Evolutionary conservation across 2,797 vertebrate species (phyloP).

Genomic region (Taeniopygia guttata): DNA sequence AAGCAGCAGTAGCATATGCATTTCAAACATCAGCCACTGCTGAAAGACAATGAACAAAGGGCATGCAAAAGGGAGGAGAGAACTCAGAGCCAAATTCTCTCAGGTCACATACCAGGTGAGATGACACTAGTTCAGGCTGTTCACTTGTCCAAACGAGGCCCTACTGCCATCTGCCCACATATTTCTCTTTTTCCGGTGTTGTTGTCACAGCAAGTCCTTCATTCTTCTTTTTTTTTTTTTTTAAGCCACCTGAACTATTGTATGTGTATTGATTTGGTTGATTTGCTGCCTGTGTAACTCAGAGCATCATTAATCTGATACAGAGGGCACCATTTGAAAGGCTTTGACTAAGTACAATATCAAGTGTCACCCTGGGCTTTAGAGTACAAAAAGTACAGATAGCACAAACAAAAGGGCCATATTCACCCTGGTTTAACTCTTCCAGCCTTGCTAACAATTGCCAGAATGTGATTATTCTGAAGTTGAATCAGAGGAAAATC

Average conservation of each 20-base stretch:
- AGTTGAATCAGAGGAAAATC: background rate
- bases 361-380: conserved; percentile 46
- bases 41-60: conserved; percentile 61
- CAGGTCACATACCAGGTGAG: conserved; percentile 59
- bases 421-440: conserved; percentile 31
- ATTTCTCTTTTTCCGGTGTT: conserved; percentile 41
- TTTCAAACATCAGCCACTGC: conserved; percentile 32
- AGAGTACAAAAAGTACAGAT: conserved; percentile 49
- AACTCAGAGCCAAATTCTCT: conserved; percentile 47
- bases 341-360: conserved; percentile 45
- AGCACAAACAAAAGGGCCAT: conserved; percentile 46
- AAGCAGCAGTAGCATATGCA: background rate
- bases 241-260: conserved; percentile 52
- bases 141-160: conserved; percentile 38
- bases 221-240: conserved; percentile 11
- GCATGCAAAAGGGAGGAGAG: conserved; percentile 29
- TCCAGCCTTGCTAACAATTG: background rate
- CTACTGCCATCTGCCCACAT: conserved; percentile 64
- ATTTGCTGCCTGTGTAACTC: conserved; percentile 66
- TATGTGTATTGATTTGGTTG: conserved; percentile 61
- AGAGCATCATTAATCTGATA: conserved; percentile 66
- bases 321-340: conserved; percentile 51
- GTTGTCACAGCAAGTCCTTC: conserved; percentile 67
- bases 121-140: conserved; percentile 43
- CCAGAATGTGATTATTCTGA: background rate